Conservation (phyloP, 92 coral and sea anemone genomes). For the Bergia sp. region DNA sequence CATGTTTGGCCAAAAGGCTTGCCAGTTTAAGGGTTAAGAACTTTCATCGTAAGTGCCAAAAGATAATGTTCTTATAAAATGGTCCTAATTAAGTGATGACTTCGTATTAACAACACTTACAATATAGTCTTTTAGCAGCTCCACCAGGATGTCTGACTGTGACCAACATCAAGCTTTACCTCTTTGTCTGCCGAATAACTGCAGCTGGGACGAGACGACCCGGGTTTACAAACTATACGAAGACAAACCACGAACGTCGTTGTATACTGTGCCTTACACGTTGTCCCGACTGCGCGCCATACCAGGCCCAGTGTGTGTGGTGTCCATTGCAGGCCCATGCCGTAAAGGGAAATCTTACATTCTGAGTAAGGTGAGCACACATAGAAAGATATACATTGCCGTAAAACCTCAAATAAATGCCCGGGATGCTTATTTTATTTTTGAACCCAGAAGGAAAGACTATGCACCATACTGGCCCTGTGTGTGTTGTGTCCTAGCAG, state of each 20-base stretch:
- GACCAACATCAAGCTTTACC: slow-evolving; percentile 22
- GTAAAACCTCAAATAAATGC: no score
- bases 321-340: slow-evolving; percentile 67
- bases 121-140: no score
- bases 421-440: neutral
- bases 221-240: slow-evolving; percentile 12
- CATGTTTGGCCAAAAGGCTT: no score
- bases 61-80: no score
- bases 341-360: slow-evolving; percentile 74
- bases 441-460: neutral
- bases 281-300: slow-evolving; percentile 36
- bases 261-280: slow-evolving; percentile 26
- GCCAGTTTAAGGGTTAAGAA: no score
- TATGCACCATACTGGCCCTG: no score
- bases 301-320: slow-evolving; percentile 63
- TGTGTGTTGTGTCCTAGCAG: no score
- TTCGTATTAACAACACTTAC: no score
- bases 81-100: no score
- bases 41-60: no score
- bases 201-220: slow-evolving; percentile 26
- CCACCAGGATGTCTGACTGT: neutral
- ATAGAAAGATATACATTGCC: no score
- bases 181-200: slow-evolving; percentile 41
- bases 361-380: slow-evolving; percentile 29
- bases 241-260: slow-evolving; percentile 1